Evolutionary conservation across 2,888 invertebrate species (phyloP), one percentile per base, ranked within the genome.

Genomic region (Prosopocoilus inquinatus): DNA sequence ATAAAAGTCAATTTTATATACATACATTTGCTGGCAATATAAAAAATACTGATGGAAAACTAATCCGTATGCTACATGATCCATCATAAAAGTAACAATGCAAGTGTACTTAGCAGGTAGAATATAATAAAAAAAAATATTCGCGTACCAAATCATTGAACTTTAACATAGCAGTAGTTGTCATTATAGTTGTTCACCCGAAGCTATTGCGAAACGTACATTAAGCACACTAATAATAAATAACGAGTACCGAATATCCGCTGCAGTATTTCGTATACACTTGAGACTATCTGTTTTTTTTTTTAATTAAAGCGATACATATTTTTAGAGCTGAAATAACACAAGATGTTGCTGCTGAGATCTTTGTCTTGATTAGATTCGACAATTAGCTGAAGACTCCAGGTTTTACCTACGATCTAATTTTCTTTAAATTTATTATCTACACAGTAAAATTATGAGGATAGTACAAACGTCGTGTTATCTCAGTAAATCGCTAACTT

Each of bases 401-500:
- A 11, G 2, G 3, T 8, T 9, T 41, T 2, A 41, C 3, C 20
- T 28, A 28, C 20, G 3, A 28, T 7, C 41, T 41, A 15, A 15
- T 36, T 41, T 41, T 15, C 20, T 28, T 28, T 28, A 5, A 28
- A 28, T 28, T 16, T 9, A 15, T 15, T 15, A 41, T 7, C 41
- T 41, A 15, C 7, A 41, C 16, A 16, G 13, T 16, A 15, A 38
- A 38, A 12, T 38, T 41, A 41, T 9, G 41, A n/a, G n/a, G 13
- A 41, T 15, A 11, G 20, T 41, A 41, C 41, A 41, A 41, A 41
- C 16, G 12, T 41, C 16, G 41, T 15, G 41, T 41, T 41, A 47
- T 9, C 11, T n/a, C 12, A 34, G 8, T 9, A 12, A 33, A 12
- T 12, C 35, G 33, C 35, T 75, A 3, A 67, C 70, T 1, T 79